Evolutionary conservation across 2,797 vertebrate genomes (phyloP).

Genomic region (Pogoniulus pusillus): DNA sequence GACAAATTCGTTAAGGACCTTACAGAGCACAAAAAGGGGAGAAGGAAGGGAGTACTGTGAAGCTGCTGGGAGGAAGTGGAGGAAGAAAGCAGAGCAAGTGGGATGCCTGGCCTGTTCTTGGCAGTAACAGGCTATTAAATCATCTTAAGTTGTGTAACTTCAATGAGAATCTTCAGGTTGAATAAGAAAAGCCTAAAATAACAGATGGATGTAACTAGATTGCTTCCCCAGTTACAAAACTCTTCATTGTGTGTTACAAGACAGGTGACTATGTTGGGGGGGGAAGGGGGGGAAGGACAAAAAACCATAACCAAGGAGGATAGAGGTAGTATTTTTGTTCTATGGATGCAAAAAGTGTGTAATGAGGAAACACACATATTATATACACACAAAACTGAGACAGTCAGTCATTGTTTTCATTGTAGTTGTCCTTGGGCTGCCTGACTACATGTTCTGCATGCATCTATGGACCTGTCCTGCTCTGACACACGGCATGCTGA

Average conservation of each 20-base stretch:
- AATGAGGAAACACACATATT: not conserved
- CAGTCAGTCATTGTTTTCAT: not conserved
- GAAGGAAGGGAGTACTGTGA: not conserved
- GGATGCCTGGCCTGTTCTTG: slow-evolving; percentile 59
- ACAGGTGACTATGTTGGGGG: not conserved
- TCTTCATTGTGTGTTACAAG: not conserved
- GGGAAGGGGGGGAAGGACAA: not conserved
- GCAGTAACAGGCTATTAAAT: slow-evolving; percentile 58
- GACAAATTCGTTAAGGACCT: slow-evolving; percentile 17
- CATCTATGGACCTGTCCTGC: not conserved
- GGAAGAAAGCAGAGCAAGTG: slow-evolving; percentile 48
- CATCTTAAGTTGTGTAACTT: slow-evolving; percentile 61
- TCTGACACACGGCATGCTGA: not conserved
- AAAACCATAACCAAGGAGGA: not conserved
- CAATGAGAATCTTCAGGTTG: slow-evolving; percentile 41
- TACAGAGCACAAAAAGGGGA: not conserved
- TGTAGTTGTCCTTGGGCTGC: not conserved
- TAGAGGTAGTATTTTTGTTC: not conserved
- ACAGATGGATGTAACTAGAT: slow-evolving; percentile 41
- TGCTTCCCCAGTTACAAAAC: not conserved
- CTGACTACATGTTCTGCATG: not conserved
- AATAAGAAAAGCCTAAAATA: slow-evolving; percentile 47
- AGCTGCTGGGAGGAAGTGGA: slow-evolving; percentile 19
- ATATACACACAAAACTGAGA: not conserved
- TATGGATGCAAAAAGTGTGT: not conserved